Evolutionary conservation across 2,797 vertebrate species (phyloP), one percentile per base, ranked within the genome.

Genomic region (Sebastes minor): DNA sequence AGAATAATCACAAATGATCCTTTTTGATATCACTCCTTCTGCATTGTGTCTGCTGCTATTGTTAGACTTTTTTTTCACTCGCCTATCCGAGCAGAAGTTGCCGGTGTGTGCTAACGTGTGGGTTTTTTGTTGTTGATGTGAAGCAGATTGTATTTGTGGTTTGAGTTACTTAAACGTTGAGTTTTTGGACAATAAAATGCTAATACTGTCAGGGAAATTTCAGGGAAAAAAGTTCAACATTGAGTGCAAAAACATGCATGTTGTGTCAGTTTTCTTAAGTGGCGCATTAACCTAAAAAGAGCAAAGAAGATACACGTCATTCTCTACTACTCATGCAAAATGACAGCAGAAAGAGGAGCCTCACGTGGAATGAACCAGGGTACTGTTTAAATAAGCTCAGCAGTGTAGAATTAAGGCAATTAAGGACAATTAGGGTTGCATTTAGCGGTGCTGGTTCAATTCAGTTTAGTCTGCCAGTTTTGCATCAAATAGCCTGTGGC

Each of bases 351-450:
- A 77, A 81, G 88, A 90, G 75, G 86, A 90, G 86, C 78, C 85
- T 79, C 76, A 57, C 62, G 68, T 85, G 84, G 85, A 93, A 86
- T 80, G 77, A 88, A 68, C 80, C 74, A 74, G 71, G 63, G 82
- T 88, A 30, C 84, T 90, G 89, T 94, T 94, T 93, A 88, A 93
- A 91, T 84, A 91, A 86, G 86, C 88, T 63, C 71, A 73, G 88
- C 88, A 91, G 84, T 82, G 86, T 89, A 87, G 91, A 92, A 94
- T 92, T 91, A 93, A 93, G 77, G 86, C 88, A 93, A 93, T 95
- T 93, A 94, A 81, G 88, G 90, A 86, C 91, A 94, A 94, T 95
- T 95, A 94, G 84, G 89, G 86, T 90, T 88, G 72, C 84, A 67
- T 89, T 92, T 91, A 89, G 87, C 53, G 69, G 91, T 85, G 89